Evolutionary conservation across 1,140 invertebrate genomes (phyloP).

Genomic region (Hylyphantes graminicola): DNA sequence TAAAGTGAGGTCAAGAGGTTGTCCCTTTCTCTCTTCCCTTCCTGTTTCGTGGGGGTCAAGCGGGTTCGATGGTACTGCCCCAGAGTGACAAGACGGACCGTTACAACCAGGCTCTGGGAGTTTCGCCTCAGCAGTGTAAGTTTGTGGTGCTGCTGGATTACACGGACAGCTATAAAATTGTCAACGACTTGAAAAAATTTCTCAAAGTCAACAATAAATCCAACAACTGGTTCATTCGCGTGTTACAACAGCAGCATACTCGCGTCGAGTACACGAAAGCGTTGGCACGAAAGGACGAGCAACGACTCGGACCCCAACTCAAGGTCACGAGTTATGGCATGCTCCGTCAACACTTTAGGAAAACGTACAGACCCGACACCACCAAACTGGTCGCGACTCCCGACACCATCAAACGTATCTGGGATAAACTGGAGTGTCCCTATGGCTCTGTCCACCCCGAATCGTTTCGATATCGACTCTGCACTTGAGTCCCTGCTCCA

Average conservation of each 20-base stretch:
- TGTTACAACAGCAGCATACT: background rate
- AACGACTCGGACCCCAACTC: background rate
- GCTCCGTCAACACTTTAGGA: background rate
- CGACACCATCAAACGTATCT: background rate
- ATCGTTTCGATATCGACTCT: background rate
- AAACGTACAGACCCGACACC: background rate
- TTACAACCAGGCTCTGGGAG: no score
- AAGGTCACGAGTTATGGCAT: background rate
- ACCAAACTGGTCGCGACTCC: background rate
- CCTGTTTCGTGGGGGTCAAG: no score
- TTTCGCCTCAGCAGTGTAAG: no score
- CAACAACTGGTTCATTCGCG: background rate
- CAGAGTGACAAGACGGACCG: no score
- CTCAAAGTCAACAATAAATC: conserved; percentile 1
- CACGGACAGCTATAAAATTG: no score
- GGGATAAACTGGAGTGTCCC: background rate
- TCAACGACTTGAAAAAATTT: background rate
- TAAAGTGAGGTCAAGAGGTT: no score
- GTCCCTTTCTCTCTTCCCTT: no score
- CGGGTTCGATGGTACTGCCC: no score
- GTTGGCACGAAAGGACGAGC: background rate
- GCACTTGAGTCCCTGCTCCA: background rate
- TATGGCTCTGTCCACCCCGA: background rate
- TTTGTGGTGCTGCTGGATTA: no score
- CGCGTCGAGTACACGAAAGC: background rate